A percentile compares a stretch with the other conserved stretches of the same genome.
These are phyloP conservation scores for Anneissia japonica DNA, from an alignment of 35 echinoderm and acorn worm species.

Conservation along the genomic window DNA sequence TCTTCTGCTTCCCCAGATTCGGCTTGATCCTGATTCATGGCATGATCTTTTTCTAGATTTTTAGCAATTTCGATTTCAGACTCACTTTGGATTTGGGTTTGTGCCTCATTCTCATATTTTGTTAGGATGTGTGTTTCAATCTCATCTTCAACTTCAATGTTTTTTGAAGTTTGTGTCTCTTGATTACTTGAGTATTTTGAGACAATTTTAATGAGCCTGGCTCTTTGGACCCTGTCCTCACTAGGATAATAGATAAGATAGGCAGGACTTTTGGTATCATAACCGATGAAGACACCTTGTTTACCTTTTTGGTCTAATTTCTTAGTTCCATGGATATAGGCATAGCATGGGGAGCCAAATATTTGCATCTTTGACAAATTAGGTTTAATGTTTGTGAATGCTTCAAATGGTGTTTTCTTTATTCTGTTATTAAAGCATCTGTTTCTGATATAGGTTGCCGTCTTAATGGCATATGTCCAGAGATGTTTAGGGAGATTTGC, in stretches of 20 bases:
- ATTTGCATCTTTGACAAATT: not conserved
- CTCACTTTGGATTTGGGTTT: too few species aligned
- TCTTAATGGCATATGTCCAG: slow-evolving; percentile 43
- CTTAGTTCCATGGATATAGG: slow-evolving; percentile 12
- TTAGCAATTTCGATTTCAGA: too few species aligned
- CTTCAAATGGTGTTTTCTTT: not conserved
- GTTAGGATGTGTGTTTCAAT: too few species aligned
- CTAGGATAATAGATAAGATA: slow-evolving; percentile 49
- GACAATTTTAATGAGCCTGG: slow-evolving; percentile 27
- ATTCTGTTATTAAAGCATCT: slow-evolving; percentile 25
- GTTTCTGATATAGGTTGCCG: slow-evolving; percentile 16
- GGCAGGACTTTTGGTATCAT: slow-evolving; percentile 39
- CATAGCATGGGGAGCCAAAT: slow-evolving; percentile 39
- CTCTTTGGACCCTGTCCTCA: slow-evolving; percentile 11
- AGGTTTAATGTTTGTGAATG: not conserved
- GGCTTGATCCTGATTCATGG: too few species aligned
- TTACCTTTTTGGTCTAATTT: slow-evolving; percentile 37
- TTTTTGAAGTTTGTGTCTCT: not conserved
- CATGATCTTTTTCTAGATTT: too few species aligned
- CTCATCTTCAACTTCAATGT: not conserved
- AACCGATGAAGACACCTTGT: slow-evolving; percentile 50
- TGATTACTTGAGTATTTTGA: not conserved
- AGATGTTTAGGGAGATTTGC: slow-evolving; percentile 1
- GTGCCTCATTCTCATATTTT: too few species aligned
- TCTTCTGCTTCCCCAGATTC: too few species aligned